Evolutionary conservation across 2,113 vertebrate genomes (phyloP).

Genomic region (Equus przewalskii): DNA sequence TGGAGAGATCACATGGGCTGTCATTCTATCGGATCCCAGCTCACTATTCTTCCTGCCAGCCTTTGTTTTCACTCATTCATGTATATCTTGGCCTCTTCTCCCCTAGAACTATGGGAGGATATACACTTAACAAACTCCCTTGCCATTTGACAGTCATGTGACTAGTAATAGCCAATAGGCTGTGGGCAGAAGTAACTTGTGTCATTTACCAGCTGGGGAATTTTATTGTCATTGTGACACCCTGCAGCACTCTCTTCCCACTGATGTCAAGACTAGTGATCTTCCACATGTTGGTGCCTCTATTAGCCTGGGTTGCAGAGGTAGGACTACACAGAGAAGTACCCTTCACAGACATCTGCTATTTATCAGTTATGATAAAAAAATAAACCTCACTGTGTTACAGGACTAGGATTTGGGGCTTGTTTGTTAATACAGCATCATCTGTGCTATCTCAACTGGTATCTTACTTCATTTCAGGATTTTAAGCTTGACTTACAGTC

Average conservation of each 20-base stretch:
- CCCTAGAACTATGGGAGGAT: neutral
- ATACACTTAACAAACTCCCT: neutral
- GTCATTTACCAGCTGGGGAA: neutral
- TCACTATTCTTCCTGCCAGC: neutral
- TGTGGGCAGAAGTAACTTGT: neutral
- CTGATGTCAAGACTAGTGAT: neutral
- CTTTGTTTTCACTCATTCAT: conserved; percentile 24
- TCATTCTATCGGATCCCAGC: neutral
- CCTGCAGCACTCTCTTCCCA: neutral
- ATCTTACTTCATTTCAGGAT: neutral
- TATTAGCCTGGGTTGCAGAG: conserved; percentile 13
- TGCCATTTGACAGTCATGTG: neutral
- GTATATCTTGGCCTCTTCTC: neutral
- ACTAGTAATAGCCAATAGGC: neutral
- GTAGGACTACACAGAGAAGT: neutral
- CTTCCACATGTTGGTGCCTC: neutral
- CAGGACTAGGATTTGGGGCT: neutral
- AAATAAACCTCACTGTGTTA: neutral
- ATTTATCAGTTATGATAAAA: neutral
- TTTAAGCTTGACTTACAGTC: neutral
- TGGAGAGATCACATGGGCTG: neutral
- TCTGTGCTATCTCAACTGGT: neutral
- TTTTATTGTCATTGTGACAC: neutral
- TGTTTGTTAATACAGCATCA: conserved; percentile 2
- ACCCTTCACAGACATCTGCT: neutral